These are phyloP conservation scores for Cecidostiba fungosa DNA, from an alignment of 2,888 invertebrate genomes.

Conservation along the genomic window DNA sequence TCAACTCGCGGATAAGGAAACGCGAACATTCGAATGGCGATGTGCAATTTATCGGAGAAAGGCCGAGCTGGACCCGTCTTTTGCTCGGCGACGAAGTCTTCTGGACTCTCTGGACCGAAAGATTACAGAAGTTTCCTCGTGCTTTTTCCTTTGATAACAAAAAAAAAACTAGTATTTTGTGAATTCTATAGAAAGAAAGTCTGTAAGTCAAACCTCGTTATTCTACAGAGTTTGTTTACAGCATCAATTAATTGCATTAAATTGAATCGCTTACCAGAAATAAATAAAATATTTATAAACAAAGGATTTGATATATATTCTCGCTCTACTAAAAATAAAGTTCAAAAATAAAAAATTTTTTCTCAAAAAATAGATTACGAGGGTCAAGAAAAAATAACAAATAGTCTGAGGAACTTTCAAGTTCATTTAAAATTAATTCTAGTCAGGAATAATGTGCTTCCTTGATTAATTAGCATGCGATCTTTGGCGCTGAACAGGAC, in stretches of 20 bases:
- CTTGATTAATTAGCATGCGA: too few species aligned
- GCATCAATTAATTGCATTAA: not conserved
- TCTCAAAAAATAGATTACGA: not conserved
- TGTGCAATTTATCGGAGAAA: conserved; percentile 51
- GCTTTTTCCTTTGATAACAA: conserved; percentile 33
- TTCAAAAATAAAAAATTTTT: not conserved
- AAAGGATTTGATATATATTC: too few species aligned
- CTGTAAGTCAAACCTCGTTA: not conserved
- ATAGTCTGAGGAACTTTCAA: not conserved
- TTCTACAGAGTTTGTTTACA: not conserved
- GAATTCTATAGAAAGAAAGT: conserved; percentile 9
- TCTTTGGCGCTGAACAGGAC: too few species aligned
- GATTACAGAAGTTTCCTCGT: conserved; percentile 47
- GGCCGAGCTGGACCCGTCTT: not conserved
- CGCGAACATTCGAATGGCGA: conserved; percentile 15
- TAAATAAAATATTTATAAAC: too few species aligned
- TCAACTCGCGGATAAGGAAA: conserved; percentile 29
- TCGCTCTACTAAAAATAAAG: not conserved
- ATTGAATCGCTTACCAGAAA: not conserved
- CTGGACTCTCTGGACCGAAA: conserved; percentile 19
- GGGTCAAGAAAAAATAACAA: not conserved
- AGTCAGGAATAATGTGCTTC: not conserved
- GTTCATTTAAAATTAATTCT: not conserved
- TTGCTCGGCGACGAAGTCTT: not conserved
- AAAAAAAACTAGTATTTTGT: conserved; percentile 28